These are phyloP conservation scores for Cloeon dipterum DNA, from an alignment of 2,888 invertebrate genomes.

Conservation along the genomic window DNA sequence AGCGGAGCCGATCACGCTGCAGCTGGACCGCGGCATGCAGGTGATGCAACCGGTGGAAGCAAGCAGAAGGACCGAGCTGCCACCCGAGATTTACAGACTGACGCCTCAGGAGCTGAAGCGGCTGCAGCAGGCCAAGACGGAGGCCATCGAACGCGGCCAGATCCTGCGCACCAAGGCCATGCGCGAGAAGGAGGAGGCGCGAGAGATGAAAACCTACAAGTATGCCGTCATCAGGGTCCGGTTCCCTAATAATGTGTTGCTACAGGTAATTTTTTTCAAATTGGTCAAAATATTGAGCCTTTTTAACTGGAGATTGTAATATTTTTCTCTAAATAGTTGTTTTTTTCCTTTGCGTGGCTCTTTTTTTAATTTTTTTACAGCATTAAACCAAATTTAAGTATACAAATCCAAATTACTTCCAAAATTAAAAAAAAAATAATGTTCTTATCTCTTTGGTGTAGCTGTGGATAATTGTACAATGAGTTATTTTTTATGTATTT, in stretches of 20 bases:
- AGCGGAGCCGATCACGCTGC: constrained; percentile 59
- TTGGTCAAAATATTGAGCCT: too few relatives aligned
- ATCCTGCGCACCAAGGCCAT: constrained; percentile 84
- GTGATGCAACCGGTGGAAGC: constrained; percentile 62
- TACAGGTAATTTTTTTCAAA: constrained; percentile 58
- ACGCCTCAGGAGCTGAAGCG: constrained; percentile 65
- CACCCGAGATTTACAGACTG: constrained; percentile 63
- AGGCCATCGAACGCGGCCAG: constrained; percentile 56
- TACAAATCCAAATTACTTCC: not conserved
- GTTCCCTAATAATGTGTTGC: constrained; percentile 65
- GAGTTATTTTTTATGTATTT: too few relatives aligned
- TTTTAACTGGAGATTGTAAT: too few relatives aligned
- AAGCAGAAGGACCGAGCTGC: constrained; percentile 39
- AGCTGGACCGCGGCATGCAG: constrained; percentile 67
- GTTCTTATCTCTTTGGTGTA: too few relatives aligned
- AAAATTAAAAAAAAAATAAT: not conserved
- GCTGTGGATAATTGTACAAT: too few relatives aligned
- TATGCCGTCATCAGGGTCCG: constrained; percentile 67
- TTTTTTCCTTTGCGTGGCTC: not conserved
- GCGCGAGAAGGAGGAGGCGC: constrained; percentile 70
- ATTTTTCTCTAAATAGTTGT: not conserved
- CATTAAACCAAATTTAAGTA: not conserved
- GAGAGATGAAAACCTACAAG: constrained; percentile 59
- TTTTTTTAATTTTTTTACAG: too few relatives aligned
- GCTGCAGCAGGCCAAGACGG: too few relatives aligned